These are phyloP conservation scores for Epinephelus moara DNA, from an alignment of 2,113 vertebrate genomes.

Conservation along the genomic window DNA sequence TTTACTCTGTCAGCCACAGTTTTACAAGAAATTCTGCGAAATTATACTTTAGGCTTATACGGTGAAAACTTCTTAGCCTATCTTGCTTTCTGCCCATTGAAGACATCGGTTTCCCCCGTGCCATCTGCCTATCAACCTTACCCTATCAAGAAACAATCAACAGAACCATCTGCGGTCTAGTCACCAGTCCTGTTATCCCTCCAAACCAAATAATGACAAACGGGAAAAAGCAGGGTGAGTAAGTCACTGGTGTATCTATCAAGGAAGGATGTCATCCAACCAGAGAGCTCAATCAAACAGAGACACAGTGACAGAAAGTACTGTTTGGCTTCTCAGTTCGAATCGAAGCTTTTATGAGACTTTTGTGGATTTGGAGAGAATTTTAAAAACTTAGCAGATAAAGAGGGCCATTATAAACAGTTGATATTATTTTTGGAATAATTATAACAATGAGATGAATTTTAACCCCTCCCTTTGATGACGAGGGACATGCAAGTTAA, in stretches of 20 bases:
- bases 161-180: conserved; percentile 80
- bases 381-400: conserved; percentile 45
- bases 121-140: conserved; percentile 79
- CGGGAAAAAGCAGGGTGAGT: conserved; percentile 72
- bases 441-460: conserved; percentile 1
- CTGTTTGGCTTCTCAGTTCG: conserved; percentile 63
- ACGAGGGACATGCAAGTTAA: conserved; percentile 31
- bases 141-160: conserved; percentile 79
- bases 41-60: conserved; percentile 48
- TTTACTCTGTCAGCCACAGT: conserved; percentile 39
- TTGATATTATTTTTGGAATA: conserved; percentile 5
- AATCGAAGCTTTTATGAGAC: conserved; percentile 57
- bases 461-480: conserved; percentile 11
- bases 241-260: conserved; percentile 69
- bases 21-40: conserved; percentile 37
- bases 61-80: conserved; percentile 48
- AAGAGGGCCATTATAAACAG: conserved; percentile 28
- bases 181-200: conserved; percentile 75
- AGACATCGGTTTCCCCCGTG: conserved; percentile 52
- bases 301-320: conserved; percentile 67
- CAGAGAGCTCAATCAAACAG: conserved; percentile 68
- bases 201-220: conserved; percentile 80
- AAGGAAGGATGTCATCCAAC: conserved; percentile 65
- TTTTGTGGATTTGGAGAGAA: conserved; percentile 50
- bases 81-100: conserved; percentile 57